Conservation (phyloP, 2,113 vertebrate genomes). For the Colossoma macropomum region DNA sequence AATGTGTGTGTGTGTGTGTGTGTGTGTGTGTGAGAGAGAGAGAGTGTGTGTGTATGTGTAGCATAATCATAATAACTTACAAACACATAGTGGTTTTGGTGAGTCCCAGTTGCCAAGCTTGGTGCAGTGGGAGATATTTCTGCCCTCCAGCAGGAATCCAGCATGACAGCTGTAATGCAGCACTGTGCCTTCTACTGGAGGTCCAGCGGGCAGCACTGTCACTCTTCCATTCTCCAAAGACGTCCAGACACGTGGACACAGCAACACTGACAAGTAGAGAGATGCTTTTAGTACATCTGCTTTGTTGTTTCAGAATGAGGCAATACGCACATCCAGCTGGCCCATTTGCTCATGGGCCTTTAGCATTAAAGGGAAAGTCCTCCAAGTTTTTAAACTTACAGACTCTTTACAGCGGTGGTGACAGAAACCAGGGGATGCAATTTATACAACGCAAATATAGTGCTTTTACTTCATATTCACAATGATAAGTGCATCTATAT, state of each 20-base stretch:
- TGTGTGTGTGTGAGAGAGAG: no score
- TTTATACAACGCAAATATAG: no score
- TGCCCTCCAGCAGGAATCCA: conserved; percentile 79
- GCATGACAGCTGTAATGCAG: conserved; percentile 78
- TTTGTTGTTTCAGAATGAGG: neutral
- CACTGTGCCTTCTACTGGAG: conserved; percentile 80
- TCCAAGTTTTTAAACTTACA: no score
- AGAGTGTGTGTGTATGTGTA: neutral
- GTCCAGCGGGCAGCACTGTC: conserved; percentile 67
- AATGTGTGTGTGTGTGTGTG: neutral
- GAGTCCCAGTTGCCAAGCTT: conserved; percentile 81
- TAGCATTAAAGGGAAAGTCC: no score
- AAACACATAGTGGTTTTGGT: conserved; percentile 79
- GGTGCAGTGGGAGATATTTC: conserved; percentile 77
- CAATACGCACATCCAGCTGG: neutral
- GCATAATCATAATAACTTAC: conserved; percentile 55
- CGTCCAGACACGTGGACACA: conserved; percentile 78
- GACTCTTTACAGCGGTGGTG: no score
- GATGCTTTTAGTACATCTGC: neutral
- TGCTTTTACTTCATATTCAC: no score
- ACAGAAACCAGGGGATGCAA: no score
- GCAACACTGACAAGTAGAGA: conserved; percentile 70
- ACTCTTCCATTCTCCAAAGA: conserved; percentile 82
- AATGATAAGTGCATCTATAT: no score
- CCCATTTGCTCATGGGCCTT: no score